Base-by-base conservation (phyloP, 2,797 vertebrate species). In the Schizothorax lantsangensis region DNA sequence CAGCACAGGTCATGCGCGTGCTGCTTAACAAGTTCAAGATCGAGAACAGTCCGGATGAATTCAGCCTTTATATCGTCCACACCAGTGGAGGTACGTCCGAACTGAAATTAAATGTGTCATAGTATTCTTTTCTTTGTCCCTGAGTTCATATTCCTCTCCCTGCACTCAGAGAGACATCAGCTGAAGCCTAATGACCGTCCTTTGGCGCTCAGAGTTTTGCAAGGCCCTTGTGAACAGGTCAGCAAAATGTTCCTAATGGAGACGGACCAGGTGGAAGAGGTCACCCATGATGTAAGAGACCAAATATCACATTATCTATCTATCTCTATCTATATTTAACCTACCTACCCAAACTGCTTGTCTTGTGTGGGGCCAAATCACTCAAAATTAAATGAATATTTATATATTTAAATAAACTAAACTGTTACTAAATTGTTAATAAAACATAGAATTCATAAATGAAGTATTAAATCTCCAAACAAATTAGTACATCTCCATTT, bases 1-100 rank as follows among this genome's bases (percentile, higher is more conserved):
- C 97, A 0, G 95, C 97, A 0, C 98, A 99, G 93, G 98, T 98
- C 80, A 96, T 99, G 14, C 96, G 97, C 68, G 95, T 99, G 84
- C 95, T 99, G 68, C 97, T 99, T 87, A 99, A 99, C 92, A 99
- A 99, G 64, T 99, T 99, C 68, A 99, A 98, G 95, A 99, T 99
- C 0, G 98, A 99, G 91, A 99, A 99, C 94, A 97, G 96, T 0
- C 95, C 98, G 0, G 96, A 97, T 2, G 98, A 99, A 89, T 99
- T 99, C 81, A 96, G 97, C 0, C 93, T 99, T 8, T 99, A 98
- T 83, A 95, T 98, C 3, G 96, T 98, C 71, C 97, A 99, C 88
- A 94, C 97, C 6, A 99, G 98, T 0, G 98, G 98, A 93, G 98
- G 98, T 98, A 89, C 95, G 94, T 80, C 23, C 43, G 21, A 4